Evolutionary conservation across 1,140 invertebrate species (phyloP), one percentile per base, ranked within the genome.

Genomic region (Drosophila nannoptera): DNA sequence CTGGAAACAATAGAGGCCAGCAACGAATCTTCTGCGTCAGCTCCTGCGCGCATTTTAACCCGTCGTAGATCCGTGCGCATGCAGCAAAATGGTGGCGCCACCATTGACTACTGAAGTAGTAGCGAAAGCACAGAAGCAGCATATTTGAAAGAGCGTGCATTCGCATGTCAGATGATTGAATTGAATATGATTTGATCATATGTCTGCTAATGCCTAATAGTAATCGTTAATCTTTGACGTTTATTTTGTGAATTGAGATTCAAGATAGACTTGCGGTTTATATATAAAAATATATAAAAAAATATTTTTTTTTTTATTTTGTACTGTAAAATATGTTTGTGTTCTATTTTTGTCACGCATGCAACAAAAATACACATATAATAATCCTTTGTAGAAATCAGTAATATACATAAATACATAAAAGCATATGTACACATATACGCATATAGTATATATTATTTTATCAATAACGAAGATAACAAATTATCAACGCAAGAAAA

Each of bases 31-130:
- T 31, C 40, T 16, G 5, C 64, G 38, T 32, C 56, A 9, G 29
- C 62, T 49, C 75, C 83, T 12, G 83, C 58, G 0, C 87, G 88
- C 35, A 88, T 89, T 45, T 69, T 87, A 48, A 89, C 88, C 31
- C 71, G 87, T 54, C 75, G 88, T 48, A 78, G 83, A 2, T 89
- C 88, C 0, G 83, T 89, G 5, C 81, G 81, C 22, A 88, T 74
- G 78, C 87, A 88, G 61, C 81, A 89, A 65, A 89, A 89, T 55
- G 87, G 87, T 2, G 65, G 55, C 38, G 62, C 69, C 14, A 70
- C 72, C 14, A 66, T 75, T 43, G 83, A 82, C 29, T 82, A 83
- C 52, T 87, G 61, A 67, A 67, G 36, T 32, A 62, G 33, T 61
- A 55, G 32, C 29, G 40, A n/a, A 43, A 7, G 12, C 40, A 7